Base-by-base conservation (phyloP, 2,888 invertebrate genomes). In the Cheilosia scutellata region DNA sequence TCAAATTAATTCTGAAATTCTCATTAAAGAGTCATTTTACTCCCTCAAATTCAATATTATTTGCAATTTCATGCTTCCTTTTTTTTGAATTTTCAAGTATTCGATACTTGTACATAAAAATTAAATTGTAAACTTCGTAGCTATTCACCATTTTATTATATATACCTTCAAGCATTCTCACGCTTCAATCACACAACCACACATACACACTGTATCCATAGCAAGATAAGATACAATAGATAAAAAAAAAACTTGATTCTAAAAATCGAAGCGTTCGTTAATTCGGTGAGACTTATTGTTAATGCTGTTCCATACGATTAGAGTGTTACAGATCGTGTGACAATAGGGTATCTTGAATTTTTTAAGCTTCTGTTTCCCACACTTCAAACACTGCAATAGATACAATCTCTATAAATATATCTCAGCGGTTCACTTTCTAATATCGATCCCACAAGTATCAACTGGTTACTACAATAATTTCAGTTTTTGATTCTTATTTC, bases 361-460 rank as follows among this genome's bases (percentile, higher is more conserved):
- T 63, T 47, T 63, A 78, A 78, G 78, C 78, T 78, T 78, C 78
- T 78, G 78, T 78, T 78, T 78, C 70, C 70, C 78, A 78, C 78
- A 78, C 78, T 78, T 51, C 11, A 51, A 9, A 65, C 25, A n/a
- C 27, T 60, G 31, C 4, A 57, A 62, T 29, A 55, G 70, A 70
- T 78, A 70, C 44, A 63, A 71, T 71, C 53, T 71, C 25, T 5
- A 16, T 16, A 16, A 2, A 11, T 5, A 27, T 20, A 27, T 51
- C 11, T 13, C 25, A n/a, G 37, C 40, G 63, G 70, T 78, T 71
- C 63, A 78, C 78, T 78, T 78, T 78, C 78, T 78, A 78, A 68
- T 27, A 51, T 71, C 55, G 57, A 78, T 70, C 70, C 62, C 55
- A 70, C 70, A 70, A 70, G 53, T 44, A 60, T 68, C 66, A 51